phyloP scores from a whole-genome alignment of 2,888 invertebrate species.

The Mimumesa dahlbomi region DNA sequence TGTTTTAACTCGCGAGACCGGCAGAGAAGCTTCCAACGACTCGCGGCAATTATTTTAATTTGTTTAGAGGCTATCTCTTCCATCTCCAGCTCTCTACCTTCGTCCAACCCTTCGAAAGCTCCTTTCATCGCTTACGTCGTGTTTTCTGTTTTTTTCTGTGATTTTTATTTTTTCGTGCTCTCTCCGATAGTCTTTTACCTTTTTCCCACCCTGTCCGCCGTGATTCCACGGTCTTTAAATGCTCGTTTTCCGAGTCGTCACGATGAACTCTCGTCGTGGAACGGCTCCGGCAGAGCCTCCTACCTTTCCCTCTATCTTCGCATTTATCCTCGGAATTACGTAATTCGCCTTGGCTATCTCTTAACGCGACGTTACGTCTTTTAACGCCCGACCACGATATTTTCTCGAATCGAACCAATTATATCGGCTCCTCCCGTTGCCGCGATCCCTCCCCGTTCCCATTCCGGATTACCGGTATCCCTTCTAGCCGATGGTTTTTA shows the following conservation, averaged over 20 bases:
- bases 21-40: constrained; percentile 31
- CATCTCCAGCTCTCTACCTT: constrained; percentile 9
- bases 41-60: constrained; percentile 64
- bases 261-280: neutral
- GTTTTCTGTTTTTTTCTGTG: neutral
- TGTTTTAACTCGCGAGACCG: constrained; percentile 36
- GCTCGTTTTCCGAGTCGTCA: constrained; percentile 11
- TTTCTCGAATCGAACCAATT: neutral
- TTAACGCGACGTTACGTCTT: too few relatives aligned
- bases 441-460: neutral
- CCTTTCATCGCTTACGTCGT: neutral
- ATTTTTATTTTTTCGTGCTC: constrained; percentile 4
- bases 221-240: constrained; percentile 15
- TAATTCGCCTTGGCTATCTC: neutral
- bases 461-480: too few relatives aligned
- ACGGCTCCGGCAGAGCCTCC: neutral
- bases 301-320: constrained; percentile 3
- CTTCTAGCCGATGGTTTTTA: too few relatives aligned
- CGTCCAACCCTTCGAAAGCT: neutral
- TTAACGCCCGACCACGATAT: too few relatives aligned
- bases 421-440: neutral
- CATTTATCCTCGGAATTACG: constrained; percentile 5
- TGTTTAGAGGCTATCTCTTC: constrained; percentile 56
- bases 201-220: neutral
- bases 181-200: neutral